A percentile compares a stretch with the other conserved stretches of the same genome.
phyloP scores from a whole-genome alignment of 2,888 invertebrate genomes.

The Lepidochitona cinerea region DNA sequence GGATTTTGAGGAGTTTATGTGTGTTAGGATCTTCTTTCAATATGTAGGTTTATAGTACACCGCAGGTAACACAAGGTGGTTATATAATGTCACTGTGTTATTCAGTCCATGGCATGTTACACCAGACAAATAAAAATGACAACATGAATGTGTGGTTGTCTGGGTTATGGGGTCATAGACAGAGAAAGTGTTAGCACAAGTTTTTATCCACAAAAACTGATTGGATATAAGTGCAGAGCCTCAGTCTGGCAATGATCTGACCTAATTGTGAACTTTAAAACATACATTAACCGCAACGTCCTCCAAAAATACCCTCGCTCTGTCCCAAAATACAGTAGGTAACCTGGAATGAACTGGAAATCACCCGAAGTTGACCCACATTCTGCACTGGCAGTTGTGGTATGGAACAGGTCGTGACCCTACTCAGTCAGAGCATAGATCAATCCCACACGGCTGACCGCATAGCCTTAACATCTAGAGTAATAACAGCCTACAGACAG shows the following conservation, averaged over 20 bases:
- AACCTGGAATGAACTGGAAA: constrained; percentile 3
- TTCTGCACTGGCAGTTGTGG: neutral
- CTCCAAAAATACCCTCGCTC: neutral
- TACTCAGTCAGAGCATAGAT: neutral
- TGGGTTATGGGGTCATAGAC: neutral
- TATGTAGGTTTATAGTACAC: no score
- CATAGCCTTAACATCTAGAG: neutral
- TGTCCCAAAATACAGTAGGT: constrained; percentile 3
- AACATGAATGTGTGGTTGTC: no score
- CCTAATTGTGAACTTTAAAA: constrained; percentile 8
- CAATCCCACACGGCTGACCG: neutral
- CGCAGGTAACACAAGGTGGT: no score
- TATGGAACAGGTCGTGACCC: neutral
- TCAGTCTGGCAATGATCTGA: constrained; percentile 3
- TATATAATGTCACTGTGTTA: no score
- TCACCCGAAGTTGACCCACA: constrained; percentile 5
- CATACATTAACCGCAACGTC: constrained; percentile 6
- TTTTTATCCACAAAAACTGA: neutral
- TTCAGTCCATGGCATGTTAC: no score
- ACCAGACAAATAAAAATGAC: no score
- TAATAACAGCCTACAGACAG: no score
- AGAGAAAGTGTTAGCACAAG: neutral
- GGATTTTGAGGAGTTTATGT: no score
- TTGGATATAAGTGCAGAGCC: constrained; percentile 4
- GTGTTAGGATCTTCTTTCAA: no score